Percentiles rank a stretch among this genome's conserved stretches.
Evolutionary conservation across 2,113 vertebrate species (phyloP).

Genomic region (Engystomops pustulosus): DNA sequence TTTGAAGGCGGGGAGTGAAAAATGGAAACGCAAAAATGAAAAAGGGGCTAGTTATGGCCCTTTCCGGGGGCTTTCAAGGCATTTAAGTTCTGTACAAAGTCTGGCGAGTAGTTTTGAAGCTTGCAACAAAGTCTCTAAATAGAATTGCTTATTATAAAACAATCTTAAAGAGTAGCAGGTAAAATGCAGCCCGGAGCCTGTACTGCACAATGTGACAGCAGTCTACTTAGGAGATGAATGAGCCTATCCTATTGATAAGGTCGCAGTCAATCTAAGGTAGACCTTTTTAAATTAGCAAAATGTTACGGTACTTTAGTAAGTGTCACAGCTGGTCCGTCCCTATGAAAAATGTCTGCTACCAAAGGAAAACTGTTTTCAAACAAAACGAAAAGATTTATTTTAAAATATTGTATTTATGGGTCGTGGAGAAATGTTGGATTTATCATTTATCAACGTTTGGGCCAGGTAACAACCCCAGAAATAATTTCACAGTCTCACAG

Average conservation of each 20-base stretch:
- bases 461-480: conserved; percentile 27
- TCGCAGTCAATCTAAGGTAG: conserved; percentile 82
- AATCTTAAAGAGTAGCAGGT: conserved; percentile 61
- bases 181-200: conserved; percentile 62
- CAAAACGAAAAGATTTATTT: conserved; percentile 63
- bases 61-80: background rate
- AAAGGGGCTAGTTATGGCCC: no score
- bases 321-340: conserved; percentile 75
- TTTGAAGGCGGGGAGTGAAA: no score
- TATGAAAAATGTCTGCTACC: conserved; percentile 78
- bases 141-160: conserved; percentile 60
- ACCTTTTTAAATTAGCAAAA: conserved; percentile 84
- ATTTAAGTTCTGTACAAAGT: background rate
- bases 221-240: conserved; percentile 82
- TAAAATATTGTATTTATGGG: conserved; percentile 51
- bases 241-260: conserved; percentile 85
- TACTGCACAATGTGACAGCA: conserved; percentile 69
- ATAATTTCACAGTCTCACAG: conserved; percentile 40
- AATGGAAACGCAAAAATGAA: no score
- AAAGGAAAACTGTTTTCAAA: conserved; percentile 72
- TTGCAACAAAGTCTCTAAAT: conserved; percentile 20
- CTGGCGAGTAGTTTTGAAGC: background rate
- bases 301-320: conserved; percentile 75
- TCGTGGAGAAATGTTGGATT: conserved; percentile 24
- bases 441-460: conserved; percentile 47